phyloP scores from a whole-genome alignment of 2,797 vertebrate genomes.

The Pseudochirops corinnae region DNA sequence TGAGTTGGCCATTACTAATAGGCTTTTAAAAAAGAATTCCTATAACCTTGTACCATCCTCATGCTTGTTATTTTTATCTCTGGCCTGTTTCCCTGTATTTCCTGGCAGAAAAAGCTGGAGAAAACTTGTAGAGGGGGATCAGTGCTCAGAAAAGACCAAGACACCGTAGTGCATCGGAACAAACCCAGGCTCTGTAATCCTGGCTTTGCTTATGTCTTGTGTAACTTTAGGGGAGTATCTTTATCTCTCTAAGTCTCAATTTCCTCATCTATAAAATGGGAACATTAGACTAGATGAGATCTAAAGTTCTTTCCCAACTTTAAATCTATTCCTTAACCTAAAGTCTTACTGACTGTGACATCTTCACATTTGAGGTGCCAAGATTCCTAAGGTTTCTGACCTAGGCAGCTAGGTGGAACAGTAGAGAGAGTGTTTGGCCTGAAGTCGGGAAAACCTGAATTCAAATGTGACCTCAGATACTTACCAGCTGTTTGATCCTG shows the following conservation, averaged over 20 bases:
- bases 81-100: not conserved
- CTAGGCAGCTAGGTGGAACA: not conserved
- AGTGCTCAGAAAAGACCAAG: not conserved
- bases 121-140: not conserved
- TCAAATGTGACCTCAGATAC: not conserved
- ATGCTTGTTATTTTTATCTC: not conserved
- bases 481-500: not conserved
- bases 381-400: not conserved
- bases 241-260: not conserved
- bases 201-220: not conserved
- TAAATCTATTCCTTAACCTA: not conserved
- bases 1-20: constrained; percentile 5
- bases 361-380: not conserved
- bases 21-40: constrained; percentile 1
- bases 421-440: not conserved
- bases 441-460: not conserved
- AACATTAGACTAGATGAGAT: not conserved
- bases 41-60: constrained; percentile 6
- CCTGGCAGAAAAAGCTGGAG: constrained; percentile 2
- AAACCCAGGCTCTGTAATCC: not conserved
- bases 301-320: not conserved
- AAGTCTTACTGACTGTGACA: not conserved
- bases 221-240: not conserved
- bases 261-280: not conserved
- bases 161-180: not conserved